Base-by-base conservation (phyloP, 2,797 vertebrate species). In the Spinibarbus caldwelli region DNA sequence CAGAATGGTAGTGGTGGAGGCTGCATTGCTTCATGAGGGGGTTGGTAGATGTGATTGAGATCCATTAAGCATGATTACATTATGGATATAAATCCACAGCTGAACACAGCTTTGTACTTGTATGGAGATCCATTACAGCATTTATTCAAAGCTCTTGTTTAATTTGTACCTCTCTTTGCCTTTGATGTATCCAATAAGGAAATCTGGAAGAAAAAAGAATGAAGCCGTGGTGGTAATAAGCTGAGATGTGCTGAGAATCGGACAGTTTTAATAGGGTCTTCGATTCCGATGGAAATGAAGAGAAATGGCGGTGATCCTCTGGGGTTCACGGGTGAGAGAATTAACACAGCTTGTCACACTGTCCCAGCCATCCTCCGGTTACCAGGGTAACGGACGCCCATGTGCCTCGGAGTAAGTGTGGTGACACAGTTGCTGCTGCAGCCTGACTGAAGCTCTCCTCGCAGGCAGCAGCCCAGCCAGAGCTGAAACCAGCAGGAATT, bases 311-410 rank as follows among this genome's bases (percentile, higher is more conserved):
- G 91, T 88, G 91, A 92, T 95, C 94, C 95, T 94, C 91, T 92
- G 94, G 92, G 94, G 94, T 95, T 95, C 94, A 94, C 92, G 95
- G 95, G 94, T 95, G 94, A 95, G 94, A 94, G 95, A 95, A 95
- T 96, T 95, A 95, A 95, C 95, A 93, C 94, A 94, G 95, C 93
- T 90, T 95, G 95, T 94, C 95, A 94, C 94, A 94, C 93, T 92
- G 93, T 92, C 94, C 95, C 93, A 93, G 93, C 92, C 94, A 92
- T 93, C 93, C 77, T 72, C 91, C 89, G 90, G 95, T 95, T 94
- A 93, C 95, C 92, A 95, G 91, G 94, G 95, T 88, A 95, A 96
- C 95, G 87, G 93, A 93, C 92, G 93, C 94, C 94, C 94, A 79
- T 79, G 88, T 64, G 80, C 91, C 92, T 92, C 93, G 91, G 93